These are phyloP conservation scores for Corydoras sp. DNA, from an alignment of 2,113 vertebrate species.

Conservation along the genomic window DNA sequence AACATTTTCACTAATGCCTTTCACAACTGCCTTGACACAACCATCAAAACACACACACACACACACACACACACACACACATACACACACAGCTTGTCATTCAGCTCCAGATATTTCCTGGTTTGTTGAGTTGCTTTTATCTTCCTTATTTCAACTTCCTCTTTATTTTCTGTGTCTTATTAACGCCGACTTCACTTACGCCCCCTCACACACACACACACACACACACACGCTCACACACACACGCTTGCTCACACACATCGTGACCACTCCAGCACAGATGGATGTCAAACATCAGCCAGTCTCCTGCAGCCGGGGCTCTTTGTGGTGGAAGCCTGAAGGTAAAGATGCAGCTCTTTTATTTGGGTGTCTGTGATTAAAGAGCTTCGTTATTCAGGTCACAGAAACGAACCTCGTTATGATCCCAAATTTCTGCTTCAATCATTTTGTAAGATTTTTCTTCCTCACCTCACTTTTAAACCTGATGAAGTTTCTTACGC, in stretches of 20 bases:
- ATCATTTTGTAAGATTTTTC: too few relatives aligned
- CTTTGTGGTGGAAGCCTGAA: too few relatives aligned
- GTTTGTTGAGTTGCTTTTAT: conserved; percentile 30
- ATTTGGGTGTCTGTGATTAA: too few relatives aligned
- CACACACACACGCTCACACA: conserved; percentile 13
- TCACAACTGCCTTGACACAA: conserved; percentile 35
- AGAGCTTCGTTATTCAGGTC: too few relatives aligned
- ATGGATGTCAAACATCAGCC: too few relatives aligned
- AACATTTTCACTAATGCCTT: conserved; percentile 26
- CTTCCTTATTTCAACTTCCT: conserved; percentile 45
- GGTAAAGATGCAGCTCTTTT: too few relatives aligned
- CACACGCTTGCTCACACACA: conserved; percentile 4
- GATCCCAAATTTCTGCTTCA: too few relatives aligned
- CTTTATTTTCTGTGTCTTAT: conserved; percentile 32
- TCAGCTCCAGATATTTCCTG: conserved; percentile 44
- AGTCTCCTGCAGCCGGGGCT: too few relatives aligned
- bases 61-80: conserved; percentile 17
- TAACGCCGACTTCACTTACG: conserved; percentile 27
- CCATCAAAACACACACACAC: conserved; percentile 11
- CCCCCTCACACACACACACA: conserved; percentile 6
- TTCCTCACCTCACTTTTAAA: too few relatives aligned
- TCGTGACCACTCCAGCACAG: not conserved
- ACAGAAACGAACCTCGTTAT: too few relatives aligned
- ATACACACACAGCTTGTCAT: conserved; percentile 34
- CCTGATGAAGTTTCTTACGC: too few relatives aligned